These are phyloP conservation scores for Eupithecia insigniata DNA, from an alignment of 2,888 invertebrate genomes.

Conservation along the genomic window DNA sequence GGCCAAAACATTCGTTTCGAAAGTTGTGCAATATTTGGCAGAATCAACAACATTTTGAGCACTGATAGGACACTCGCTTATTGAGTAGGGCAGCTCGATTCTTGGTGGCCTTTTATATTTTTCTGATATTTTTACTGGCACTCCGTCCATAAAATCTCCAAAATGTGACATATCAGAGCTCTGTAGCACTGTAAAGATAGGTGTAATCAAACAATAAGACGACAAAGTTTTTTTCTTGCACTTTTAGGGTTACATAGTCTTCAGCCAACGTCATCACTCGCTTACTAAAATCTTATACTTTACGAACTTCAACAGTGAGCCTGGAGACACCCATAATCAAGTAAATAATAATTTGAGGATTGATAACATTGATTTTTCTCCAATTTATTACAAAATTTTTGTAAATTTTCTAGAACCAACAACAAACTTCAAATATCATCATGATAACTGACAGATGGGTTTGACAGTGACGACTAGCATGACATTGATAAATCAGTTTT, in stretches of 20 bases:
- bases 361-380: not conserved
- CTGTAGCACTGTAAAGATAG: slow-evolving; percentile 52
- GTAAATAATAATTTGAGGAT: too few species aligned
- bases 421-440: slow-evolving; percentile 16
- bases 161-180: slow-evolving; percentile 80
- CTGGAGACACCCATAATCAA: slow-evolving; percentile 19
- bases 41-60: slow-evolving; percentile 71
- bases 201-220: slow-evolving; percentile 72
- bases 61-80: slow-evolving; percentile 65
- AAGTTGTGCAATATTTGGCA: slow-evolving; percentile 86
- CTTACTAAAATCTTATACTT: slow-evolving; percentile 47
- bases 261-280: slow-evolving; percentile 77
- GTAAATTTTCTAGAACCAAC: slow-evolving; percentile 17
- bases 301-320: slow-evolving; percentile 23
- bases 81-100: slow-evolving; percentile 81
- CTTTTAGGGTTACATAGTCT: slow-evolving; percentile 80
- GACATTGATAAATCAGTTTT: not conserved
- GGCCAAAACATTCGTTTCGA: slow-evolving; percentile 88
- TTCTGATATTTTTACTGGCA: slow-evolving; percentile 95
- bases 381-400: slow-evolving; percentile 16
- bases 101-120: slow-evolving; percentile 91
- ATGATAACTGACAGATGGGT: not conserved
- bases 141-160: slow-evolving; percentile 90
- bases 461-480: not conserved
- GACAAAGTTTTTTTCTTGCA: slow-evolving; percentile 76